Percentiles rank a stretch among this genome's conserved stretches.
Evolutionary conservation across 64 coral and sea anemone species (phyloP).

Genomic region (Cladopsammia gracilis): DNA sequence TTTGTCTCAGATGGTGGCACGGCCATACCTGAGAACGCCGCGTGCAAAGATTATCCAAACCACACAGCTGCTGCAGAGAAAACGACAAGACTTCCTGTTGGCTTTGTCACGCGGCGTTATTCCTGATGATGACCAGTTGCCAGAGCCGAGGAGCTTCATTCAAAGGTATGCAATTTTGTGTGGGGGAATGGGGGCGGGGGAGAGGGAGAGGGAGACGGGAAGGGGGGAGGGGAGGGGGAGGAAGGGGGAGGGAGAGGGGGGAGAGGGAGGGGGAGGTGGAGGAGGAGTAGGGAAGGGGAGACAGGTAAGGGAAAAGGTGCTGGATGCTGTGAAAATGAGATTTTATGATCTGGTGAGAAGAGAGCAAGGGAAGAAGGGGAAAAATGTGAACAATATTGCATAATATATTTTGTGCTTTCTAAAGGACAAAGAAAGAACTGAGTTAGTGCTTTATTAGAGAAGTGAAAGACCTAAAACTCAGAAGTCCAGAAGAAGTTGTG

Average conservation of each 20-base stretch:
- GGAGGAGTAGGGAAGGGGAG: too few species aligned
- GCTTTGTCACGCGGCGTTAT: constrained; percentile 92
- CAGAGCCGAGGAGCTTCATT: not conserved
- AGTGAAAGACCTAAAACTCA: too few species aligned
- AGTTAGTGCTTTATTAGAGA: too few species aligned
- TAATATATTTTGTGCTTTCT: too few species aligned
- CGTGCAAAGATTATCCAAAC: constrained; percentile 89
- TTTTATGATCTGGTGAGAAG: too few species aligned
- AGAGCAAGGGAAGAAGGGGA: too few species aligned
- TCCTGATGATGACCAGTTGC: constrained; percentile 81
- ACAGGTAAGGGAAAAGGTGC: too few species aligned
- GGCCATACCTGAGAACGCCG: constrained; percentile 94
- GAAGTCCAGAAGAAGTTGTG: too few species aligned
- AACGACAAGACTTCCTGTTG: constrained; percentile 83
- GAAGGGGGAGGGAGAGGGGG: not conserved
- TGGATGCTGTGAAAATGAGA: too few species aligned
- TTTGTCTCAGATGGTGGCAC: constrained; percentile 94
- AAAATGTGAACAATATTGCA: too few species aligned
- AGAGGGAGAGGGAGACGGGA: not conserved
- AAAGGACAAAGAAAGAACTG: too few species aligned
- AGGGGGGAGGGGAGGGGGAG: too few species aligned
- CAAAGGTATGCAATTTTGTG: constrained; percentile 40
- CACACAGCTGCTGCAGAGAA: constrained; percentile 79
- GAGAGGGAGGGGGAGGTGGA: not conserved
- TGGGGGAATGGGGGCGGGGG: not conserved